Evolutionary conservation across 2,797 vertebrate genomes (phyloP).

Genomic region (Premnoplex brunnescens): DNA sequence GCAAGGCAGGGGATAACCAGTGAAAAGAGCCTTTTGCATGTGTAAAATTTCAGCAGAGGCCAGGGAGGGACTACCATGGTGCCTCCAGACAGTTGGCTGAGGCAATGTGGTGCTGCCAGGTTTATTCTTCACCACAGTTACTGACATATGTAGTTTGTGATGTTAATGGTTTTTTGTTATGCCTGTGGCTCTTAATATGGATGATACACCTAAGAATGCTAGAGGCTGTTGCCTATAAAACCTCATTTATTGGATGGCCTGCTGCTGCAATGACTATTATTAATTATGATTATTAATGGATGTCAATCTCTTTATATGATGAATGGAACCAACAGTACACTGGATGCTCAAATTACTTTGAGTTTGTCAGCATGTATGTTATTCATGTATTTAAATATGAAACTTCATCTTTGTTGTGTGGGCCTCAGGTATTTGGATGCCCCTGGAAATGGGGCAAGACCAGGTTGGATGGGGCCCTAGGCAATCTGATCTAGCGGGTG

Average conservation of each 20-base stretch:
- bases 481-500: background rate
- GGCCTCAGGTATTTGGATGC: background rate
- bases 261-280: background rate
- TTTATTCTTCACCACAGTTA: background rate
- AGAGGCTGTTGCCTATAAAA: background rate
- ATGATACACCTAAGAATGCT: background rate
- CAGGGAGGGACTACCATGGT: rapidly evolving
- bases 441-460: too few relatives aligned
- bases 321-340: background rate
- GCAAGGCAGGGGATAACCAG: background rate
- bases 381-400: background rate
- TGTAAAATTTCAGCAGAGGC: background rate
- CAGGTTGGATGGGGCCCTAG: background rate
- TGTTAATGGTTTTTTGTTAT: background rate
- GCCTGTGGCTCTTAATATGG: background rate
- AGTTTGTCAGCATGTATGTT: background rate
- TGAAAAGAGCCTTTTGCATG: background rate
- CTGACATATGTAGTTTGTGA: background rate
- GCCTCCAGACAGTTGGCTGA: background rate
- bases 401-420: background rate
- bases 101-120: background rate
- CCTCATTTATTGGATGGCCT: background rate
- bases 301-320: background rate
- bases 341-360: background rate
- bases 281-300: background rate